Base-by-base conservation (phyloP, 1,140 invertebrate species). In the Drosophila bocqueti region DNA sequence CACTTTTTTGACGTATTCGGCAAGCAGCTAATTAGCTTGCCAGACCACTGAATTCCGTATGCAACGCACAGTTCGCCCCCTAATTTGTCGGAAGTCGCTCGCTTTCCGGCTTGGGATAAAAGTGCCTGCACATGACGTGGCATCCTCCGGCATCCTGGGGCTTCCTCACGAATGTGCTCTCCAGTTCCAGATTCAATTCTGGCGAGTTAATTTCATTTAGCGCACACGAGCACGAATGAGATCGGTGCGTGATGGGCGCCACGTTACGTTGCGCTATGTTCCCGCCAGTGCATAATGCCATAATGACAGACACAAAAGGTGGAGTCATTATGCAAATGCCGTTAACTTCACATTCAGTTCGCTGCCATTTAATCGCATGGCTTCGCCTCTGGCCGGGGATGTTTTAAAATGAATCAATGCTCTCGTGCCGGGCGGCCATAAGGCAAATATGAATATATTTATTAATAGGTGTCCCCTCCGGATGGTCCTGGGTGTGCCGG, bases 401-500 rank as follows among this genome's bases (percentile, higher is more conserved):
- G 24, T 24, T 73, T 38, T 50, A 52, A 61, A 73, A 52, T 52
- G 68, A 73, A 74, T 73, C 71, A 61, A 73, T 74, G 67, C 31
- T 21, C n/a, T 43, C 71, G 71, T 74, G 71, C 40, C 46, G 40
- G 46, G 13, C 24, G 38, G 55, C 46, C 68, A 50, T 74, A 61
- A 74, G 68, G 54, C 46, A 42, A 52, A 73, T 73, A 50, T 73
- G 67, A 58, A 76, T 76, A 43, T 50, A 76, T 76, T 76, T 76
- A 76, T 76, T 78, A 62, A 61, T 77, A 78, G 74, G 75, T 77
- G 75, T 77, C 75, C 57, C 47, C 57, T 77, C 64, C 26, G 59
- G 38, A 49, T 68, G 75, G 55, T 76, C 62, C 57, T 61, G 65
- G 75, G 75, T 49, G 65, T 49, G 63, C 7, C 71, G 5, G 2